These are phyloP conservation scores for Sminthurinus aureus DNA, from an alignment of 2,888 invertebrate genomes.

Conservation along the genomic window DNA sequence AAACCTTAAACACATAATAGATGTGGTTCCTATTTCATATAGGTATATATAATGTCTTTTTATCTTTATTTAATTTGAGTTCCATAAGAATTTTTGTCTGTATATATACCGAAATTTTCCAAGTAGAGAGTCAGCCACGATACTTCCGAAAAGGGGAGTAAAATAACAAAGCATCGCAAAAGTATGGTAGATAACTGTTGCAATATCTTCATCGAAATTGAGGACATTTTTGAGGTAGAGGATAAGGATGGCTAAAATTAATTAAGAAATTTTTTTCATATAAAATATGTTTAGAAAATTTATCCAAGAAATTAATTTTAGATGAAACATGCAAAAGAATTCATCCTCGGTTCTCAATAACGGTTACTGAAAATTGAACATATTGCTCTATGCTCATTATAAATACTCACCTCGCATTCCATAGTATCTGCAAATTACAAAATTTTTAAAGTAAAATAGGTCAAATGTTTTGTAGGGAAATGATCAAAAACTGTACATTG, in stretches of 20 bases:
- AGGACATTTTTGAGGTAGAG: slow-evolving; percentile 87
- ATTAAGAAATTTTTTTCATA: too few species aligned
- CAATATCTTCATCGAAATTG: slow-evolving; percentile 73
- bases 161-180: slow-evolving; percentile 91
- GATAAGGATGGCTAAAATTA: slow-evolving; percentile 80
- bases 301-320: too few species aligned
- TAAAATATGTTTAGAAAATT: too few species aligned
- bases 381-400: too few species aligned
- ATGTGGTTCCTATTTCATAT: background rate
- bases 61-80: background rate
- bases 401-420: slow-evolving; percentile 83
- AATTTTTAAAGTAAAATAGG: too few species aligned
- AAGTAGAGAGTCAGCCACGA: slow-evolving; percentile 89
- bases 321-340: background rate
- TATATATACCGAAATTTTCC: slow-evolving; percentile 78
- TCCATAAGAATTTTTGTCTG: background rate
- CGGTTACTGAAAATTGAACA: too few species aligned
- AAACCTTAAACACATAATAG: background rate
- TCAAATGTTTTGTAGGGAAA: too few species aligned
- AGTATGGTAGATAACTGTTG: slow-evolving; percentile 87
- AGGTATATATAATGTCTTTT: background rate
- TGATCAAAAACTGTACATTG: too few species aligned
- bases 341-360: too few species aligned
- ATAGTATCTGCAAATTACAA: slow-evolving; percentile 79
- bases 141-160: slow-evolving; percentile 87